Percentiles rank a stretch among this genome's conserved stretches.
Conservation (phyloP, 1,140 invertebrate genomes). For the Formica selysi region DNA sequence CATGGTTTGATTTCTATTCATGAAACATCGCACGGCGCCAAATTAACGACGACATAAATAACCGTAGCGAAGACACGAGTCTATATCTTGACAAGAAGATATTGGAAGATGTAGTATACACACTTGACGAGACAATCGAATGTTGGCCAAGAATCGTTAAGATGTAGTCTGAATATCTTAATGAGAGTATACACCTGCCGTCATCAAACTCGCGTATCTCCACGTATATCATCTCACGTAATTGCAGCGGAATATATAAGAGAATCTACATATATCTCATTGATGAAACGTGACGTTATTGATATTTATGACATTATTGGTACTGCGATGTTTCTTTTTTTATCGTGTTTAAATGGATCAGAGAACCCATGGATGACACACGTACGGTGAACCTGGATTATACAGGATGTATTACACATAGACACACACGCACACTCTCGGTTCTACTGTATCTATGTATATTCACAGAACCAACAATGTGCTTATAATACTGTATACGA, state of each 20-base stretch:
- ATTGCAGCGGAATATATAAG: background rate
- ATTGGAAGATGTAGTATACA: background rate
- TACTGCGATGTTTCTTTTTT: conserved; percentile 12
- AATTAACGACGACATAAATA: conserved; percentile 55
- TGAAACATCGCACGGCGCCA: conserved; percentile 8
- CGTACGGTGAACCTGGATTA: conserved; percentile 17
- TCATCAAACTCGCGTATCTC: background rate
- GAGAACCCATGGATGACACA: background rate
- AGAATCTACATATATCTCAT: conserved; percentile 3
- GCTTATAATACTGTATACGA: conserved; percentile 25
- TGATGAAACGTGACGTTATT: background rate
- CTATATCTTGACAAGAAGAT: background rate
- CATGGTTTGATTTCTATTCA: conserved; percentile 47
- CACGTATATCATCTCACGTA: background rate
- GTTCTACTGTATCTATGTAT: background rate
- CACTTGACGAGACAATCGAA: conserved; percentile 29
- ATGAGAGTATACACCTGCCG: background rate
- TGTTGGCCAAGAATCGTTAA: conserved; percentile 33
- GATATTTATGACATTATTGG: conserved; percentile 31
- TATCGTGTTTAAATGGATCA: conserved; percentile 26
- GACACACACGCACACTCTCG: no score
- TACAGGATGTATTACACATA: background rate
- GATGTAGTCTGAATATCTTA: background rate
- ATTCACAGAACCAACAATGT: conserved; percentile 4
- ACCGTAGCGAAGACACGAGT: background rate